phyloP scores from a whole-genome alignment of 2,888 invertebrate genomes.

The Drosophila kanekoi region DNA sequence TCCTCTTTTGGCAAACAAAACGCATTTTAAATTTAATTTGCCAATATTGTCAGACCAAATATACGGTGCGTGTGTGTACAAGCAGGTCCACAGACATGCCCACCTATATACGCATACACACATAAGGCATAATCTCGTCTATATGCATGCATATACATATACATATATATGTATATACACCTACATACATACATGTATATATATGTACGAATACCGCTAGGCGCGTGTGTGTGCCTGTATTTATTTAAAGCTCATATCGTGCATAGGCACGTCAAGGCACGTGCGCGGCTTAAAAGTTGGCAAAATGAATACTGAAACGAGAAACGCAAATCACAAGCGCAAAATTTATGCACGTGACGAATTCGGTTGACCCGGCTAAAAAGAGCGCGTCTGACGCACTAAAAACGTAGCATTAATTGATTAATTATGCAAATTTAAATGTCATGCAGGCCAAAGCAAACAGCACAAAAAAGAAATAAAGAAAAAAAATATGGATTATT shows the following conservation, averaged over 20 bases:
- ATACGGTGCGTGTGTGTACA: constrained; percentile 24
- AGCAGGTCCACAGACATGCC: constrained; percentile 1
- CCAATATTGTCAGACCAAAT: constrained; percentile 51
- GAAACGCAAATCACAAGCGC: constrained; percentile 56
- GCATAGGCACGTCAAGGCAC: constrained; percentile 64
- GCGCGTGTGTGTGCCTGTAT: constrained; percentile 13
- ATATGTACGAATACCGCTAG: too few species aligned
- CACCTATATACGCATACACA: neutral
- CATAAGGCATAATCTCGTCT: constrained; percentile 25
- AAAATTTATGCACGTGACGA: constrained; percentile 74
- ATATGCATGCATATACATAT: neutral
- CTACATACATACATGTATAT: too few species aligned
- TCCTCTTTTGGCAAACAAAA: constrained; percentile 62
- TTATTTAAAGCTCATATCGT: constrained; percentile 52
- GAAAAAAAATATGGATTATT: constrained; percentile 7
- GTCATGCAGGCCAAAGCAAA: constrained; percentile 39
- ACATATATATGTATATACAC: neutral
- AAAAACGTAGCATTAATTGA: constrained; percentile 70
- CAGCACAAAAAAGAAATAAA: neutral
- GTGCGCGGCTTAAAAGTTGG: constrained; percentile 69
- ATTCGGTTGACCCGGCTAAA: constrained; percentile 45
- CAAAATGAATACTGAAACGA: constrained; percentile 48
- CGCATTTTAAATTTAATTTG: constrained; percentile 65
- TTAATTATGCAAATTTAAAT: constrained; percentile 72
- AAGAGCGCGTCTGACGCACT: constrained; percentile 23